A percentile compares a stretch with the other conserved stretches of the same genome.
phyloP scores from a whole-genome alignment of 1,140 invertebrate species.

The Octopus bimaculoides region DNA sequence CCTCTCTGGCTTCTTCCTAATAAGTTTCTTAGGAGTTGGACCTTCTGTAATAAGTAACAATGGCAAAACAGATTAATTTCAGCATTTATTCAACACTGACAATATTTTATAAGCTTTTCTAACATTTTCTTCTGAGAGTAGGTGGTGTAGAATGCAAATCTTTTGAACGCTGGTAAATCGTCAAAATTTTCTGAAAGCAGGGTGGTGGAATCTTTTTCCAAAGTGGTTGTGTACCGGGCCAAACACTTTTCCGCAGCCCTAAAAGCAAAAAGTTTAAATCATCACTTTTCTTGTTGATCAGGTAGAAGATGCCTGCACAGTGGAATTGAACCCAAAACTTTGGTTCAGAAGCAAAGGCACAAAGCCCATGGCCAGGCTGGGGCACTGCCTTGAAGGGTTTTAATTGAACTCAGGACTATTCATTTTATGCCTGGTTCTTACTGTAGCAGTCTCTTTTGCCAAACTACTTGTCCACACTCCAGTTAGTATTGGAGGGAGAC shows the following conservation, averaged over 20 bases:
- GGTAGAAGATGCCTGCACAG: too few species aligned
- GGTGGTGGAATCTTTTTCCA: constrained; percentile 7
- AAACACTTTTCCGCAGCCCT: background rate
- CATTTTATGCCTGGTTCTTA: too few species aligned
- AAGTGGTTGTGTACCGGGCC: background rate
- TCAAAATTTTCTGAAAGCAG: background rate
- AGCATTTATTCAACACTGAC: constrained; percentile 1
- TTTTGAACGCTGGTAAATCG: background rate
- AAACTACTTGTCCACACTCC: too few species aligned
- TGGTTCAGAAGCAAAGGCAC: too few species aligned
- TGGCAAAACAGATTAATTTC: constrained; percentile 5
- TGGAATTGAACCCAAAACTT: too few species aligned
- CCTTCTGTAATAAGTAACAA: constrained; percentile 9
- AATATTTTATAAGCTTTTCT: constrained; percentile 15
- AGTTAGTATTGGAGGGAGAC: too few species aligned
- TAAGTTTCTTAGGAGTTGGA: constrained; percentile 22
- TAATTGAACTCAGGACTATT: too few species aligned
- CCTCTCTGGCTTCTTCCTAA: constrained; percentile 14
- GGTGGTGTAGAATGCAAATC: constrained; percentile 3
- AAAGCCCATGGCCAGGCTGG: too few species aligned
- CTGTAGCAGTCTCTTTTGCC: too few species aligned
- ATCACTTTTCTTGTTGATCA: too few species aligned
- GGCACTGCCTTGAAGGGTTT: too few species aligned
- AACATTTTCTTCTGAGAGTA: constrained; percentile 16
- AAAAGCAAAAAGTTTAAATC: background rate